Percentiles rank a stretch among this genome's conserved stretches.
Conservation (phyloP, 2,113 vertebrate species). For the Triplophysa tibetana region DNA sequence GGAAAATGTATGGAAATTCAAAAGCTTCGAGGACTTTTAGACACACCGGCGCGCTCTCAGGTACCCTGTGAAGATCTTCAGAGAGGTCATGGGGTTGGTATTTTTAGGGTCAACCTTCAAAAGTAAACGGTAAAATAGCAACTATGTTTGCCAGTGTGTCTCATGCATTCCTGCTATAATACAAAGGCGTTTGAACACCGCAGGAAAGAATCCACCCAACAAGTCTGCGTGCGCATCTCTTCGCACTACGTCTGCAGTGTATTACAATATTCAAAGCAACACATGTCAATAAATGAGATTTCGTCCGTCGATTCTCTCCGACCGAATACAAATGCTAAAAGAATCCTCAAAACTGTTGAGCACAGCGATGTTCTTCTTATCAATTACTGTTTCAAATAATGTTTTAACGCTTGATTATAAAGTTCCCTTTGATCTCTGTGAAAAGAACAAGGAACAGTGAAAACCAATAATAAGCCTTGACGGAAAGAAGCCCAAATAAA, state of each 20-base stretch:
- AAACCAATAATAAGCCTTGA: background rate
- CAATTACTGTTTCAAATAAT: background rate
- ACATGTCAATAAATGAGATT: background rate
- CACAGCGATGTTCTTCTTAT: background rate
- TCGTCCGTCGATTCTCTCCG: background rate
- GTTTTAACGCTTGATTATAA: background rate
- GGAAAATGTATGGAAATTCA: background rate
- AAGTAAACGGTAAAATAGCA: conserved; percentile 3
- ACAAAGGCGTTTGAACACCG: background rate
- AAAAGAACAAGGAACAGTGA: conserved; percentile 20
- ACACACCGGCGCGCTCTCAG: background rate
- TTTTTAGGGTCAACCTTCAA: conserved; percentile 19
- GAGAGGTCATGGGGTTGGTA: conserved; percentile 10
- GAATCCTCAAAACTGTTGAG: background rate
- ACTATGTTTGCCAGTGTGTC: background rate
- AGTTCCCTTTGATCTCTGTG: background rate
- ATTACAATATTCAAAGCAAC: conserved; percentile 7
- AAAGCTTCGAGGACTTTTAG: background rate
- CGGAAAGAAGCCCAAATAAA: background rate
- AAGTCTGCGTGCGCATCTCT: background rate
- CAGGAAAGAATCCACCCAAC: conserved; percentile 2
- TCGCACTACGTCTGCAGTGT: background rate
- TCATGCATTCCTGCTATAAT: background rate
- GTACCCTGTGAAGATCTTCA: background rate
- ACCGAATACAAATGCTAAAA: background rate